Evolutionary conservation across 2,113 vertebrate species (phyloP).

Genomic region (Irena cyanogastra): DNA sequence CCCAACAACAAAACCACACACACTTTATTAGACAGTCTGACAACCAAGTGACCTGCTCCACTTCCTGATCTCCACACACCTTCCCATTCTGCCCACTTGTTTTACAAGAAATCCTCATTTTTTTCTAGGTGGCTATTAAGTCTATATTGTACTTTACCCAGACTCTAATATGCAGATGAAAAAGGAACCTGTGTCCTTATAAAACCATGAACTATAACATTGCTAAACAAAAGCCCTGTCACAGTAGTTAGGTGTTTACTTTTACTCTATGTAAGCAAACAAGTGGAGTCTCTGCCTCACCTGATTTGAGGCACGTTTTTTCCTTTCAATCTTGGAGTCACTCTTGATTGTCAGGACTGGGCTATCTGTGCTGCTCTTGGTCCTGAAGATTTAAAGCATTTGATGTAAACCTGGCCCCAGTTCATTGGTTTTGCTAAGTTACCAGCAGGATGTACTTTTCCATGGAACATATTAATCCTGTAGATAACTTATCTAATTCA

Average conservation of each 20-base stretch:
- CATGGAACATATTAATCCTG: not conserved
- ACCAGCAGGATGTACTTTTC: not conserved
- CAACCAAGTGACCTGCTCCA: not conserved
- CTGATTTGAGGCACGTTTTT: constrained; percentile 84
- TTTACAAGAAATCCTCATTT: not conserved
- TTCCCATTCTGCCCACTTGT: not conserved
- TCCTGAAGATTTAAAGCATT: constrained; percentile 69
- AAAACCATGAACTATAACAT: not conserved
- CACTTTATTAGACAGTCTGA: not conserved
- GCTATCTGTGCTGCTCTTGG: constrained; percentile 79
- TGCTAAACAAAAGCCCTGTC: not conserved
- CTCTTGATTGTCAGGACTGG: constrained; percentile 53
- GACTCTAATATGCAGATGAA: not conserved
- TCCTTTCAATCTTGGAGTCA: constrained; percentile 82
- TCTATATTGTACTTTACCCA: not conserved
- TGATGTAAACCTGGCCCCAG: not conserved
- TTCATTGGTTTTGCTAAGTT: not conserved
- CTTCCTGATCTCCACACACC: not conserved
- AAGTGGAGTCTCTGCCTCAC: constrained; percentile 51
- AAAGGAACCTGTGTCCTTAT: not conserved
- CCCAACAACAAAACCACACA: not conserved
- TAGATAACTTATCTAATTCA: not conserved
- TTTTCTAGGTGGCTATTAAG: not conserved
- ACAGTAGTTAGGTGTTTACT: not conserved
- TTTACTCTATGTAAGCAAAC: not conserved